Base-by-base conservation (phyloP, 1,140 invertebrate genomes). In the Aphis craccivora region DNA sequence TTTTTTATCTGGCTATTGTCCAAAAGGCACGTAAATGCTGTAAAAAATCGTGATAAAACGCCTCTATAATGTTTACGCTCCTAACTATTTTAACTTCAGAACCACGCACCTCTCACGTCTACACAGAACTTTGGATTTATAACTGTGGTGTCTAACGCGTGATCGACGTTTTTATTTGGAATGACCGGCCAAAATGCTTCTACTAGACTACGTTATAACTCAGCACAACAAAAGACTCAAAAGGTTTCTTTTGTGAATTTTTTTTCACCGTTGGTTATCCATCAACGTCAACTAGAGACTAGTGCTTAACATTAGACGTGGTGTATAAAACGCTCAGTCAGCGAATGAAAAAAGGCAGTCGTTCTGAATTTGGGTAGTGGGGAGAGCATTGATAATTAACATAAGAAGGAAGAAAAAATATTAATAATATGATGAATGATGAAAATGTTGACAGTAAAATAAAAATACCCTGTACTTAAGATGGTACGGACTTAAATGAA, bases 311-410 rank as follows among this genome's bases (percentile, higher is more conserved):
- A 35, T 92, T 40, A 51, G 35, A 83, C 67, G 67, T 30, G 67
- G 90, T 91, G 30, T 91, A 91, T 91, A 91, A 91, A 91, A 91
- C 67, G 90, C 90, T 92, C 90, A 83, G 90, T 91, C 90, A 91
- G 90, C 40, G 90, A 91, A 89, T 37, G 89, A 67, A 90, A 90
- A 90, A 67, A 55, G 53, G 89, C 89, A 60, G 89, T 40, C 53
- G 14, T 89, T 55, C 37, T 90, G 53, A 55, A 67, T 67, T 30
- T 55, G 89, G 51, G 37, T 30, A 25, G 53, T 25, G 35, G 22
- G 88, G 37, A 67, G 37, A 23, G 7, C 60, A 92, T 83, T 83
- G 67, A 40, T 92, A 92, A 92, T 92, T 92, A 92, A 92, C 90
- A 92, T 92, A 92, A 92, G 35, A 92, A 92, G 20, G 60, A 25